Evolutionary conservation across 2,113 vertebrate genomes (phyloP).

Genomic region (Amphilophus citrinellus): DNA sequence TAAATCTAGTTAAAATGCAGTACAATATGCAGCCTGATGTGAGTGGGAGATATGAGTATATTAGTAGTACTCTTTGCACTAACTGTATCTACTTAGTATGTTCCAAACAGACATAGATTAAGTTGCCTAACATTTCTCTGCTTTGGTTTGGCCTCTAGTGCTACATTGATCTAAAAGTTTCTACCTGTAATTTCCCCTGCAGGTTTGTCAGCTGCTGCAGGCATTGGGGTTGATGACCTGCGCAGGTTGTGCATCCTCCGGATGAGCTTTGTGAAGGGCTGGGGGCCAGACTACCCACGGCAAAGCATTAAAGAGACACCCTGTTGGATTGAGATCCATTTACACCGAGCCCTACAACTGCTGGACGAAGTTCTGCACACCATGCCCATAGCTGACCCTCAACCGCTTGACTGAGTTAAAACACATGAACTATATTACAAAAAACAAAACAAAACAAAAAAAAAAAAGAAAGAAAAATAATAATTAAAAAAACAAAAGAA

Average conservation of each 20-base stretch:
- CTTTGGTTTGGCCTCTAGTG: not conserved
- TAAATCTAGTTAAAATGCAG: not conserved
- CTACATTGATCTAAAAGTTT: conserved; percentile 25
- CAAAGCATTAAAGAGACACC: conserved; percentile 99
- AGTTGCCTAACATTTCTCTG: not conserved
- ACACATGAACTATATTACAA: conserved; percentile 33
- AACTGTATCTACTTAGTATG: not conserved
- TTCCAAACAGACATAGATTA: not conserved
- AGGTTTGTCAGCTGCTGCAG: conserved; percentile 94
- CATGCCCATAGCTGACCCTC: conserved; percentile 97
- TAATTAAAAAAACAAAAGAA: not conserved
- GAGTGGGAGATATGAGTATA: not conserved
- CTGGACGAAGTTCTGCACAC: conserved; percentile 98
- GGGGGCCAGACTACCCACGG: conserved; percentile 96
- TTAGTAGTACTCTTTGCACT: not conserved
- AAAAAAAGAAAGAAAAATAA: not conserved
- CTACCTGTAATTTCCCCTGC: conserved; percentile 1
- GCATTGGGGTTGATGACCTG: conserved; percentile 96
- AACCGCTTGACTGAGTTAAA: conserved; percentile 91
- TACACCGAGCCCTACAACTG: conserved; percentile 96
- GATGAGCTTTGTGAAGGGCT: conserved; percentile 99
- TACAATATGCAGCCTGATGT: not conserved
- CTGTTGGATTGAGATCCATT: conserved; percentile 98
- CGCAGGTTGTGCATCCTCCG: conserved; percentile 94
- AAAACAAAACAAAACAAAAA: not conserved